Conservation (phyloP, 37 sponge, comb jelly and placozoan species). For the Eunapius fragilis region DNA sequence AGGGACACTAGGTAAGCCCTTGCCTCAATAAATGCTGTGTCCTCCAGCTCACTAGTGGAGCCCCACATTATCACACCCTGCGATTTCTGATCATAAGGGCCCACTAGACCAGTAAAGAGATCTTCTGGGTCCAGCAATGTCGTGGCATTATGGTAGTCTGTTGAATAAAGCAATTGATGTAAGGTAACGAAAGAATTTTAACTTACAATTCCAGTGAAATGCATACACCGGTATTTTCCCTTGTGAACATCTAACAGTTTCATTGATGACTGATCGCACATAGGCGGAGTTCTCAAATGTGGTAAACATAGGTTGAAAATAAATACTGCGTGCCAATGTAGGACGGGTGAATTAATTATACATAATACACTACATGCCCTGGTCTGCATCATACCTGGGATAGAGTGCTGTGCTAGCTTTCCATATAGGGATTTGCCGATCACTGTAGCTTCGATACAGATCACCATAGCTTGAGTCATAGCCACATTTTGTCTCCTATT, state of each 20-base stretch:
- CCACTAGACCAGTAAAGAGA: slow-evolving; percentile 20
- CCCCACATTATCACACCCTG: slow-evolving; percentile 44
- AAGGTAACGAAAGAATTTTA: not conserved
- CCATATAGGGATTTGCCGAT: slow-evolving; percentile 33
- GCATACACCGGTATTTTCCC: slow-evolving; percentile 40
- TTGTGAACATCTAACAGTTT: slow-evolving; percentile 30
- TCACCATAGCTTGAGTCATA: slow-evolving; percentile 20
- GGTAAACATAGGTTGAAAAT: slow-evolving; percentile 13
- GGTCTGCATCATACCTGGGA: too few species aligned
- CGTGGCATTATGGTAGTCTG: slow-evolving; percentile 39
- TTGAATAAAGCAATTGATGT: too few species aligned
- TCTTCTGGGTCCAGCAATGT: slow-evolving; percentile 16
- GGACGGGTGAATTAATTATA: not conserved
- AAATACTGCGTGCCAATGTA: slow-evolving; percentile 1
- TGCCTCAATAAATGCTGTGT: slow-evolving; percentile 12
- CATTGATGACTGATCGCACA: slow-evolving; percentile 24
- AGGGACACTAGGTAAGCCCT: not conserved
- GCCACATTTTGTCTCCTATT: slow-evolving; percentile 32
- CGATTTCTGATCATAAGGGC: slow-evolving; percentile 21
- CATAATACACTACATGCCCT: not conserved
- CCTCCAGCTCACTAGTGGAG: slow-evolving; percentile 1
- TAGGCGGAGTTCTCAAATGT: slow-evolving; percentile 27
- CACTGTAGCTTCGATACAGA: slow-evolving; percentile 32
- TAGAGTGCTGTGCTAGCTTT: slow-evolving; percentile 48
- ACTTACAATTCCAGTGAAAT: slow-evolving; percentile 52